These are phyloP conservation scores for Strix aluco DNA, from an alignment of 2,113 vertebrate genomes.

Conservation along the genomic window DNA sequence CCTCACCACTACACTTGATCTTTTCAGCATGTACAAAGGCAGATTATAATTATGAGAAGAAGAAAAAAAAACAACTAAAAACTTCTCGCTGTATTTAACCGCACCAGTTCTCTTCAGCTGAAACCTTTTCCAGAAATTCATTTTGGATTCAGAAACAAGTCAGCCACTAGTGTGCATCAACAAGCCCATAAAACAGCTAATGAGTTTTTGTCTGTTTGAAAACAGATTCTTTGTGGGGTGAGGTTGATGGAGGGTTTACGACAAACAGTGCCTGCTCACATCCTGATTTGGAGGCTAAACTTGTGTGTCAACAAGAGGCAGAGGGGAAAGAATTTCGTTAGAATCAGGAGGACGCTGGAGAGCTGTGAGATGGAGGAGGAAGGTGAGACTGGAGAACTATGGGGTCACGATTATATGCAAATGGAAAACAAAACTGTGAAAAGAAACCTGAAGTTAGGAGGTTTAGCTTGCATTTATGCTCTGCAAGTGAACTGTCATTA, in stretches of 20 bases:
- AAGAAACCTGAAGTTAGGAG: neutral
- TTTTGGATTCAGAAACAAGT: neutral
- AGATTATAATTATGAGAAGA: neutral
- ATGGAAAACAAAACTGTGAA: neutral
- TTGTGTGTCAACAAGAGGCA: neutral
- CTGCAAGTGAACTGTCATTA: neutral
- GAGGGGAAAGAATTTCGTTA: neutral
- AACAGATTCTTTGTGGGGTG: neutral
- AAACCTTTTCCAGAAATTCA: slow-evolving; percentile 9
- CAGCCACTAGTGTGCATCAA: neutral
- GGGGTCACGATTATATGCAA: neutral
- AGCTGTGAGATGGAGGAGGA: neutral
- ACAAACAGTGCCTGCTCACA: neutral
- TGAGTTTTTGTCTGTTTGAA: neutral
- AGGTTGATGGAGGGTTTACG: neutral
- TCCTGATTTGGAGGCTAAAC: neutral
- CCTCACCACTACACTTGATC: neutral
- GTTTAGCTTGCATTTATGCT: neutral
- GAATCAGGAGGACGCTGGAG: neutral
- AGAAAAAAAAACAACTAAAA: neutral
- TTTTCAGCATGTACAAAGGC: neutral
- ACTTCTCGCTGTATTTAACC: neutral
- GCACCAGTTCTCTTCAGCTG: neutral
- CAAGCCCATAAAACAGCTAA: neutral
- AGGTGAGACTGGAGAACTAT: neutral